Percentiles rank a stretch among this genome's conserved stretches.
Evolutionary conservation across 2,113 vertebrate genomes (phyloP).

Genomic region (Glareola pratincola): DNA sequence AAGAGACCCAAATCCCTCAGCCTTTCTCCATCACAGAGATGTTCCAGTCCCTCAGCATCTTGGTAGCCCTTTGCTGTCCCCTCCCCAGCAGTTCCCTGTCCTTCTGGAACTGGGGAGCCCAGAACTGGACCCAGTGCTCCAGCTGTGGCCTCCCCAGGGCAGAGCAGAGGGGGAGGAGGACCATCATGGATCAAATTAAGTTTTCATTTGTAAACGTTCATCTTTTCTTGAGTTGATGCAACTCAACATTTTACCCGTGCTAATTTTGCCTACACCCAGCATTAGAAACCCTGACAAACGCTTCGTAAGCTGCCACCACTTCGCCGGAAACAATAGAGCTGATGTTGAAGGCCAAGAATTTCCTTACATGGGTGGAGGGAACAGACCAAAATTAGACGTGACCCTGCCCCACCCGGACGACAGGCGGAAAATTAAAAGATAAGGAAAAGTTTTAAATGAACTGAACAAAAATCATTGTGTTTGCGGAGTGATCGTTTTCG

Average conservation of each 20-base stretch:
- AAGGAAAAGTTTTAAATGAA: background rate
- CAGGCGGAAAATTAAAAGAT: background rate
- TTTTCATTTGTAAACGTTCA: background rate
- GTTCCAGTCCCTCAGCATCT: too few relatives aligned
- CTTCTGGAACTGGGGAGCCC: too few relatives aligned
- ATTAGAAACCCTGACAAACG: background rate
- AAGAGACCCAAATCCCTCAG: too few relatives aligned
- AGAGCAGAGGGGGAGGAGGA: too few relatives aligned
- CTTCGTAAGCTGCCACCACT: background rate
- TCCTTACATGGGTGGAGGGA: constrained; percentile 42
- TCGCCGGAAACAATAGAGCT: background rate
- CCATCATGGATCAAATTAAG: accelerated
- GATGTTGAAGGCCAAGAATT: constrained; percentile 37
- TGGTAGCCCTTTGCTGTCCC: too few relatives aligned
- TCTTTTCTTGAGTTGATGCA: background rate
- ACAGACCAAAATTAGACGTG: background rate
- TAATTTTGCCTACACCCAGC: accelerated
- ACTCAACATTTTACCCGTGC: background rate
- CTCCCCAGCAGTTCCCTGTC: too few relatives aligned
- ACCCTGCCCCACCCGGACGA: background rate
- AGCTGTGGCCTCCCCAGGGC: too few relatives aligned
- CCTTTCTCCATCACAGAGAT: too few relatives aligned
- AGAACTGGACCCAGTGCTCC: too few relatives aligned
- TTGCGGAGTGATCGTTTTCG: background rate
- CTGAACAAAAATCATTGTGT: background rate